These are phyloP conservation scores for Ashinkailepas kermadecensis DNA, from an alignment of 2,888 invertebrate genomes.

Conservation along the genomic window DNA sequence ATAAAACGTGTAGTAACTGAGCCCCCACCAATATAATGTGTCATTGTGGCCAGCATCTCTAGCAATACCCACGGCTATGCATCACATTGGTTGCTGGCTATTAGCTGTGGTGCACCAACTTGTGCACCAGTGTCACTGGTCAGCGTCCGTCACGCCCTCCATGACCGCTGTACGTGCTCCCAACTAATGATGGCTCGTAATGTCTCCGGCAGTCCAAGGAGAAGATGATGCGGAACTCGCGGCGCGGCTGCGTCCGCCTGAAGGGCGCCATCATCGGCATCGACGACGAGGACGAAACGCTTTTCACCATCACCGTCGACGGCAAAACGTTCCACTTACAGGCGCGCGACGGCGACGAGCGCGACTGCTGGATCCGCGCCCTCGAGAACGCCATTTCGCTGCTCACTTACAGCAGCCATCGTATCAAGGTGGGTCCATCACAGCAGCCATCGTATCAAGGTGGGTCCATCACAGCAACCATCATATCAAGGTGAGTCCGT, in stretches of 20 bases:
- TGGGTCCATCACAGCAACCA: no score
- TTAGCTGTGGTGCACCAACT: no score
- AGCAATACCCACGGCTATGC: no score
- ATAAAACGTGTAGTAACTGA: no score
- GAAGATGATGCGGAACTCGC: constrained; percentile 95
- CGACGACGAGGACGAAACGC: constrained; percentile 93
- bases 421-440: background rate
- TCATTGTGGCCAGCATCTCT: no score
- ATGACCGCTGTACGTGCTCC: no score
- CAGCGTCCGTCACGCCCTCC: no score
- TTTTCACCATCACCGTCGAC: constrained; percentile 97
- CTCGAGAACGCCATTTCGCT: constrained; percentile 88
- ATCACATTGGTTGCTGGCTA: no score
- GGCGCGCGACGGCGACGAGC: constrained; percentile 86
- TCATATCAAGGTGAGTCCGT: no score
- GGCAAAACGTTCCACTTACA: constrained; percentile 96
- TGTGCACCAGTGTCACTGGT: no score
- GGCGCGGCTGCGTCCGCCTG: constrained; percentile 93
- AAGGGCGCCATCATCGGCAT: constrained; percentile 97
- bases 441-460: background rate
- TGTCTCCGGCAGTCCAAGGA: constrained; percentile 77
- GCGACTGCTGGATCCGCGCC: constrained; percentile 92
- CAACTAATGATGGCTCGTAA: no score
- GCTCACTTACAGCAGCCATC: constrained; percentile 52
- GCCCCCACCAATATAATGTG: no score